phyloP scores from a whole-genome alignment of 2,888 invertebrate species.

The Serrognathus titanus region DNA sequence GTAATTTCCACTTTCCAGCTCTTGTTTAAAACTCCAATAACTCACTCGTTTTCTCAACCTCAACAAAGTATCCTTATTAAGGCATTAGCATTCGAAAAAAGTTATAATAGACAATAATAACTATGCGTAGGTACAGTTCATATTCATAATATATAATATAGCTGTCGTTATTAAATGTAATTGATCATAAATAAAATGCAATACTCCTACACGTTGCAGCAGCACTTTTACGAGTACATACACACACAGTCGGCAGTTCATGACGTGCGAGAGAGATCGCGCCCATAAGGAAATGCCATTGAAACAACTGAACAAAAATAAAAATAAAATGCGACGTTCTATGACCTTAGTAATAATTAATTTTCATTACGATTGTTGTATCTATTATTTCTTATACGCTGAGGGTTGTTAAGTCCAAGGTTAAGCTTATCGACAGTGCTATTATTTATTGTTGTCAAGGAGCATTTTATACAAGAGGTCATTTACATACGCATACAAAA shows the following conservation, averaged over 20 bases:
- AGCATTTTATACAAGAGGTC: background rate
- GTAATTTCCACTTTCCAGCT: too few relatives aligned
- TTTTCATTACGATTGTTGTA: background rate
- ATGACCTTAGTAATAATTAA: slow-evolving; percentile 15
- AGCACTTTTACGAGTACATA: too few relatives aligned
- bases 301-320: slow-evolving; percentile 17
- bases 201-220: too few relatives aligned
- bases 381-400: background rate
- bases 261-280: slow-evolving; percentile 12
- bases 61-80: too few relatives aligned
- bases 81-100: too few relatives aligned
- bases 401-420: slow-evolving; percentile 14
- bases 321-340: slow-evolving; percentile 22
- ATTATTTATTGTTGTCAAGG: slow-evolving; percentile 8
- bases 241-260: background rate
- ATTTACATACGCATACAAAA: background rate
- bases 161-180: too few relatives aligned
- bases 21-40: too few relatives aligned
- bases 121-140: too few relatives aligned
- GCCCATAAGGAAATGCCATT: slow-evolving; percentile 26
- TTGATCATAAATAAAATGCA: too few relatives aligned
- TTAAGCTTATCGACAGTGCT: slow-evolving; percentile 8
- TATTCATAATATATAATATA: too few relatives aligned
- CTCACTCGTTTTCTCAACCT: too few relatives aligned
- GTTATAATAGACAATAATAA: too few relatives aligned